Percentiles rank a stretch among this genome's conserved stretches.
Evolutionary conservation across 2,113 vertebrate genomes (phyloP).

Genomic region (Tragelaphus buxtoni): DNA sequence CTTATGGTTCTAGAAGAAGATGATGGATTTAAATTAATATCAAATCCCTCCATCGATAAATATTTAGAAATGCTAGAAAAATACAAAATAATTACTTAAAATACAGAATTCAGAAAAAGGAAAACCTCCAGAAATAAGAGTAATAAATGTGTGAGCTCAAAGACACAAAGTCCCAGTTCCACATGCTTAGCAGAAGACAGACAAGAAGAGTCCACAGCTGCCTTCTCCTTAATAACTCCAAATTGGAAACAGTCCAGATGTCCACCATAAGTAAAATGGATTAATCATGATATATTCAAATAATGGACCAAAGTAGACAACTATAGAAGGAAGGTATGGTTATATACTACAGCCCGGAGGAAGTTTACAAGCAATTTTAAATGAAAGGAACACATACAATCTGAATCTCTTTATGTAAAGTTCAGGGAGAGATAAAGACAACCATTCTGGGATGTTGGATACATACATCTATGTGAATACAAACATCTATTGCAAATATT

Average conservation of each 20-base stretch:
- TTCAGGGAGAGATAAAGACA: not conserved
- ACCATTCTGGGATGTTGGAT: not conserved
- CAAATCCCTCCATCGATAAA: not conserved
- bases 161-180: not conserved
- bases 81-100: not conserved
- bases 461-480: not conserved
- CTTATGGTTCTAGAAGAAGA: not conserved
- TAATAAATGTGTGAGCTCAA: not conserved
- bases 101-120: not conserved
- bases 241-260: not conserved
- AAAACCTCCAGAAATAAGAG: not conserved
- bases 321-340: not conserved
- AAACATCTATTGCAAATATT: not conserved
- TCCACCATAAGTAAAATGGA: not conserved
- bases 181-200: not conserved
- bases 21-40: not conserved
- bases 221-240: not conserved
- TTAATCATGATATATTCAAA: not conserved
- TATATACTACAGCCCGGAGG: not conserved
- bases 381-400: not conserved
- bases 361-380: not conserved
- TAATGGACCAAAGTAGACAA: not conserved
- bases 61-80: slow-evolving; percentile 2
- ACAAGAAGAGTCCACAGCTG: not conserved
- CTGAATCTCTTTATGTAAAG: not conserved